These are phyloP conservation scores for Radopholus similis DNA, from an alignment of 1,140 invertebrate genomes.

Conservation along the genomic window DNA sequence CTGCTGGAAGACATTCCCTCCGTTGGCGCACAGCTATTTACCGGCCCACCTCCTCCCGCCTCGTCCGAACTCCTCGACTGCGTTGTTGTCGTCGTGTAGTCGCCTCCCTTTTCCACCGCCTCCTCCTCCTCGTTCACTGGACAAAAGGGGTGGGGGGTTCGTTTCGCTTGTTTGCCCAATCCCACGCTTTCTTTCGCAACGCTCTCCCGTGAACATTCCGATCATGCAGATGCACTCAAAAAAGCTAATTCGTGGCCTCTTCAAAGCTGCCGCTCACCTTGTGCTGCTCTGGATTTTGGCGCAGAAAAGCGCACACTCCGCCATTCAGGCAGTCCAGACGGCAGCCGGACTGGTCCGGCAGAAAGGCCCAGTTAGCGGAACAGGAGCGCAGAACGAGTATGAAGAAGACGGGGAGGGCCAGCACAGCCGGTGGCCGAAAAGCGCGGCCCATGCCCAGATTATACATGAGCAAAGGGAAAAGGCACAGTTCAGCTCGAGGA, in stretches of 20 bases:
- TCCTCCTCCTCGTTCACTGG: not conserved
- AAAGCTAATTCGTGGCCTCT: not conserved
- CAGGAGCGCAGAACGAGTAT: not conserved
- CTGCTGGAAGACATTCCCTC: not conserved
- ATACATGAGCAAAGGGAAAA: not conserved
- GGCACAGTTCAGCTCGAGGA: no score
- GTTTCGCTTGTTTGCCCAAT: not conserved
- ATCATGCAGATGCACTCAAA: constrained; percentile 22
- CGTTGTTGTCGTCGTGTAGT: not conserved
- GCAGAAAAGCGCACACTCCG: constrained; percentile 23
- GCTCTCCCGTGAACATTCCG: constrained; percentile 19
- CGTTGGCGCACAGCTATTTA: not conserved
- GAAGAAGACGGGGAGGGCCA: not conserved
- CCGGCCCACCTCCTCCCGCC: not conserved
- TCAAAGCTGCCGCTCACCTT: no score
- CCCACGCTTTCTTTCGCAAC: constrained; percentile 10
- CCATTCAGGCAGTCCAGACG: constrained; percentile 21
- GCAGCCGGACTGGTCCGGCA: constrained; percentile 12
- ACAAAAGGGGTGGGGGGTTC: no score
- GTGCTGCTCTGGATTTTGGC: not conserved
- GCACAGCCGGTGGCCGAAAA: no score
- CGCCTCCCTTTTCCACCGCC: not conserved
- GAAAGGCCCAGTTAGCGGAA: constrained; percentile 16
- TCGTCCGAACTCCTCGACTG: not conserved
- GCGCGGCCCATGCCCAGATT: no score